Conservation (phyloP, 2,113 vertebrate genomes). For the Myanophis thanlyinensis region DNA sequence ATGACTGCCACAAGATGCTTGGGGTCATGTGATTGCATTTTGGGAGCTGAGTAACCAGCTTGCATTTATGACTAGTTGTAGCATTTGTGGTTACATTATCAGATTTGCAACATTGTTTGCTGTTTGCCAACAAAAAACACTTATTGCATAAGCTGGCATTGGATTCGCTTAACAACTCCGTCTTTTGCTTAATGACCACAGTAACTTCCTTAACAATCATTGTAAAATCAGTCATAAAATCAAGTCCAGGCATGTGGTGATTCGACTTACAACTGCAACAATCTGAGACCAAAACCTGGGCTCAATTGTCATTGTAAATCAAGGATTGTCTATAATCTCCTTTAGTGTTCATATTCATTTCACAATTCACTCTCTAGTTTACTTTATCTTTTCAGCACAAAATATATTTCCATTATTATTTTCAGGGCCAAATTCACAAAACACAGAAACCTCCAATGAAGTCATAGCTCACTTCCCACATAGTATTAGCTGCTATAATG, state of each 20-base stretch:
- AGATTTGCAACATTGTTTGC: not conserved
- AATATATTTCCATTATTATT: not conserved
- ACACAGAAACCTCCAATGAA: not conserved
- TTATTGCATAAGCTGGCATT: too few relatives aligned
- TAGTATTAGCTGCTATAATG: not conserved
- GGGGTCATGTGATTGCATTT: not conserved
- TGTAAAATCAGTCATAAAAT: not conserved
- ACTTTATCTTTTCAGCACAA: not conserved
- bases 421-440: not conserved
- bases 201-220: not conserved
- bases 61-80: not conserved
- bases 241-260: not conserved
- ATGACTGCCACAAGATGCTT: not conserved
- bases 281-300: not conserved
- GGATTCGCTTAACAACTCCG: not conserved
- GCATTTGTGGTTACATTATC: not conserved
- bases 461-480: not conserved
- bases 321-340: not conserved
- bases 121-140: too few relatives aligned
- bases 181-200: not conserved
- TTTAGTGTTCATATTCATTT: not conserved
- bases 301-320: not conserved
- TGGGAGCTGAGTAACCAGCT: not conserved
- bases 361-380: not conserved
- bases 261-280: not conserved